A percentile compares a stretch with the other conserved stretches of the same genome.
Conservation (phyloP, 2,888 invertebrate genomes). For the Gandaritis pyraliata region DNA sequence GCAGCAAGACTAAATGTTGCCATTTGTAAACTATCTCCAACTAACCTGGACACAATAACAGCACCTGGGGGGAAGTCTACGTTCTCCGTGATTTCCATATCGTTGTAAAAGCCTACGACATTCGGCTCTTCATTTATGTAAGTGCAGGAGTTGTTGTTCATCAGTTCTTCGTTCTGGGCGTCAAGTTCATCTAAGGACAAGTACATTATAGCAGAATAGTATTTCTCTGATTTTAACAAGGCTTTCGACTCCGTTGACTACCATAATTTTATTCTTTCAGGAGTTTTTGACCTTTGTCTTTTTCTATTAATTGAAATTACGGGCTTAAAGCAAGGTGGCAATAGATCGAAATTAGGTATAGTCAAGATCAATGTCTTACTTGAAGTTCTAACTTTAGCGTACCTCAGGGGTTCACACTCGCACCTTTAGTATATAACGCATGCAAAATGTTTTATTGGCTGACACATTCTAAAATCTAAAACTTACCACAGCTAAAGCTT, state of each 20-base stretch:
- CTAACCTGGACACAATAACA: constrained; percentile 86
- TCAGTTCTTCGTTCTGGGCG: constrained; percentile 73
- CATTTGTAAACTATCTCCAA: background rate
- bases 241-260: background rate
- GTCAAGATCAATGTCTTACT: background rate
- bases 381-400: background rate
- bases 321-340: too few species aligned
- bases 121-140: constrained; percentile 91
- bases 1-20: background rate
- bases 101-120: constrained; percentile 92
- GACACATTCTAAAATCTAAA: background rate
- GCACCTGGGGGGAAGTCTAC: constrained; percentile 92
- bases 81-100: constrained; percentile 89
- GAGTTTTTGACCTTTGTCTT: background rate
- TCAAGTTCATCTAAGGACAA: constrained; percentile 74
- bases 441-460: background rate
- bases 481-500: constrained; percentile 90
- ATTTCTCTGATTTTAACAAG: background rate
- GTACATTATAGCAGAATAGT: background rate
- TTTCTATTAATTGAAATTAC: too few species aligned
- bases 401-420: background rate
- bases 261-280: background rate
- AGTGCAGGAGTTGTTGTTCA: constrained; percentile 89
- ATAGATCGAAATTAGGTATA: background rate
- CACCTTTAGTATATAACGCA: background rate